A percentile compares a stretch with the other conserved stretches of the same genome.
phyloP scores from a whole-genome alignment of 2,888 invertebrate species.

The Volucella bombylans region DNA sequence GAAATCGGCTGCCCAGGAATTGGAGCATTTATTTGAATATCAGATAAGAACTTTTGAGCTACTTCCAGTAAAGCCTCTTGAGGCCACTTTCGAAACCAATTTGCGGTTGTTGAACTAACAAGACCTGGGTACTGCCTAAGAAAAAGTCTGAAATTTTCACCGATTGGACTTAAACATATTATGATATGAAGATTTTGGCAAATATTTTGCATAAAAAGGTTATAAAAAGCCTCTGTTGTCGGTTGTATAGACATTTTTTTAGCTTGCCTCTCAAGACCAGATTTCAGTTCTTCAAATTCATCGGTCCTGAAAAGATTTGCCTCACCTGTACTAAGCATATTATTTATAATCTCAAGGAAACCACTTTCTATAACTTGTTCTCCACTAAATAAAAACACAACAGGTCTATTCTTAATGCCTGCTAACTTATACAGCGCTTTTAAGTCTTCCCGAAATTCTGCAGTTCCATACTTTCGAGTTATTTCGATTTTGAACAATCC shows the following conservation, averaged over 20 bases:
- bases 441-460: constrained; percentile 92
- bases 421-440: constrained; percentile 88
- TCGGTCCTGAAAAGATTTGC: constrained; percentile 94
- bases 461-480: constrained; percentile 89
- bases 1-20: constrained; percentile 85
- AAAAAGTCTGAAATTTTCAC: constrained; percentile 90
- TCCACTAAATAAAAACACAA: constrained; percentile 92
- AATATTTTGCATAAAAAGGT: constrained; percentile 90
- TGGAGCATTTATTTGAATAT: constrained; percentile 88
- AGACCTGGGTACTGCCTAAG: constrained; percentile 94
- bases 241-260: constrained; percentile 82
- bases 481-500: constrained; percentile 90
- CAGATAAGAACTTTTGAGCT: constrained; percentile 90
- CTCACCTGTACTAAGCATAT: constrained; percentile 93
- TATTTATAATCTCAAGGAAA: constrained; percentile 94
- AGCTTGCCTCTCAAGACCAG: constrained; percentile 78
- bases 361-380: constrained; percentile 92
- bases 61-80: constrained; percentile 94
- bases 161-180: constrained; percentile 94
- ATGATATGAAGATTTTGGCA: constrained; percentile 90
- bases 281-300: constrained; percentile 89
- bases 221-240: constrained; percentile 88
- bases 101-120: constrained; percentile 93
- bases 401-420: constrained; percentile 89
- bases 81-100: constrained; percentile 96